Percentiles rank a stretch among this genome's conserved stretches.
These are phyloP conservation scores for Amiota mariae DNA, from an alignment of 2,888 invertebrate genomes.

Conservation along the genomic window DNA sequence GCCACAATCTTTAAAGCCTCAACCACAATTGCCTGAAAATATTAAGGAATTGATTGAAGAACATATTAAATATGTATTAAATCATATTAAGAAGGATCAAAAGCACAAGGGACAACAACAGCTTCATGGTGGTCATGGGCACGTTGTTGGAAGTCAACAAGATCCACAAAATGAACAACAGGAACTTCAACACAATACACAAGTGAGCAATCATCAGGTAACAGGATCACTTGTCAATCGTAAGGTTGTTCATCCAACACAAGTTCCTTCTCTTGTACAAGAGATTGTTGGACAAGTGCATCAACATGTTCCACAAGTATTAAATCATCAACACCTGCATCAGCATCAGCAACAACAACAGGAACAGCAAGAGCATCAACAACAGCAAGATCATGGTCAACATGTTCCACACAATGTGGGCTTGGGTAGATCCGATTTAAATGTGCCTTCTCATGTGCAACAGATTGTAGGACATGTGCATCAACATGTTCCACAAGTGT, in stretches of 20 bases:
- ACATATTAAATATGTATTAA: conserved; percentile 57
- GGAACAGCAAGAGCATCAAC: conserved; percentile 43
- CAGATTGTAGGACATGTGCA: conserved; percentile 45
- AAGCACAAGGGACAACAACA: not conserved
- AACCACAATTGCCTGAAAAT: conserved; percentile 50
- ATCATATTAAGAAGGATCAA: conserved; percentile 39
- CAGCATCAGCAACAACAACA: conserved; percentile 44
- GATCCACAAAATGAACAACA: conserved; percentile 51
- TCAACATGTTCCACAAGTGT: conserved; percentile 29
- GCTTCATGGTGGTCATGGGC: not conserved
- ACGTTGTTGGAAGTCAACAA: conserved; percentile 43
- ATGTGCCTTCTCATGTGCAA: conserved; percentile 46
- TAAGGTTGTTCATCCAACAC: conserved; percentile 39
- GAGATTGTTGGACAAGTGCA: conserved; percentile 40
- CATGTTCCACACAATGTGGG: conserved; percentile 31
- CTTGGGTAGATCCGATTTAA: conserved; percentile 49
- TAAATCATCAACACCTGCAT: conserved; percentile 53
- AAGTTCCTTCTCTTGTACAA: conserved; percentile 46
- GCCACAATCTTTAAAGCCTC: conserved; percentile 41
- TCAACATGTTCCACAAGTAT: conserved; percentile 46
- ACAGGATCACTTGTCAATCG: conserved; percentile 33
- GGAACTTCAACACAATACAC: conserved; percentile 38
- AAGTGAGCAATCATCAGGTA: conserved; percentile 22
- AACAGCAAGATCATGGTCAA: conserved; percentile 23
- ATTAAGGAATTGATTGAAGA: conserved; percentile 52